Percentiles rank a stretch among this genome's conserved stretches.
Evolutionary conservation across 2,888 invertebrate species (phyloP).

Genomic region (Drosophila sordidula): DNA sequence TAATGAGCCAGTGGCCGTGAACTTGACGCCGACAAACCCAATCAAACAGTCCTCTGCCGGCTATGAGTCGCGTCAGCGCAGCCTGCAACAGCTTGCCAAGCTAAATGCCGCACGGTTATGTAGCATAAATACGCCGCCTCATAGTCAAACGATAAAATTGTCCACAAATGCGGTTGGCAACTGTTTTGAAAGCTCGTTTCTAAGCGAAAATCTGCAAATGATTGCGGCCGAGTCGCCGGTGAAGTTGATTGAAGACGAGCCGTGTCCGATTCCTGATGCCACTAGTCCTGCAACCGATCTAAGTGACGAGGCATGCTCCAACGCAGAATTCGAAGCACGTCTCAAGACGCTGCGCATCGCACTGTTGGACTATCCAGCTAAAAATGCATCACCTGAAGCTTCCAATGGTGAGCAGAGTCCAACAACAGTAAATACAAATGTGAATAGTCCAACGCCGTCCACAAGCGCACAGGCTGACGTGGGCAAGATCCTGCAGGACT

Average conservation of each 20-base stretch:
- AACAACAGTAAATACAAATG: background rate
- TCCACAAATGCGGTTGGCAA: slow-evolving; percentile 4
- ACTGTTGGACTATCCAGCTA: slow-evolving; percentile 37
- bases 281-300: background rate
- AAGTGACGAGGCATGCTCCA: slow-evolving; percentile 43
- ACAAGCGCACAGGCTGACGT: slow-evolving; percentile 5
- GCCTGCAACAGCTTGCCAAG: slow-evolving; percentile 57
- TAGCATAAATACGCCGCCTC: slow-evolving; percentile 30
- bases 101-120: slow-evolving; percentile 44
- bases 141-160: slow-evolving; percentile 1
- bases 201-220: slow-evolving; percentile 60
- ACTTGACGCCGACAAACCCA: background rate
- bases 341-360: slow-evolving; percentile 55
- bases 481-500: slow-evolving; percentile 28
- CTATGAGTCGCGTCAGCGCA: slow-evolving; percentile 10
- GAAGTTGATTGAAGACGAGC: slow-evolving; percentile 61
- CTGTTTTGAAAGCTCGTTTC: slow-evolving; percentile 35
- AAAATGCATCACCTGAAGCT: background rate
- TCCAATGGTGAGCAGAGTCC: background rate
- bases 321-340: slow-evolving; percentile 58
- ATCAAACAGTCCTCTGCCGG: background rate
- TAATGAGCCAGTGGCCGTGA: slow-evolving; percentile 54
- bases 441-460: background rate
- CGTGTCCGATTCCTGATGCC: background rate
- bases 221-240: slow-evolving; percentile 62